phyloP scores from a whole-genome alignment of 2,797 vertebrate species.

The Tolypeutes matacus region DNA sequence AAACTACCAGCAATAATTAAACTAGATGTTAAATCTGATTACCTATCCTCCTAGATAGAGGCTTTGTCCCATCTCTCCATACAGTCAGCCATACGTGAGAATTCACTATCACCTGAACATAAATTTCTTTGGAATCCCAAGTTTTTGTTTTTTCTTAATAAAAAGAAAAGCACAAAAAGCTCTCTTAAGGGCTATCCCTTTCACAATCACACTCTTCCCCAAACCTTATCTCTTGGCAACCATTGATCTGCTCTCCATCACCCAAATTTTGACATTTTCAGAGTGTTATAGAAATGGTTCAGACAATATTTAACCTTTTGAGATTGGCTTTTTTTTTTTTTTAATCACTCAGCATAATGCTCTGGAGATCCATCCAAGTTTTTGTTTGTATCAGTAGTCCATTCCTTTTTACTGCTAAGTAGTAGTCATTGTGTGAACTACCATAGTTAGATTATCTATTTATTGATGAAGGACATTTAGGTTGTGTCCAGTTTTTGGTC shows the following conservation, averaged over 20 bases:
- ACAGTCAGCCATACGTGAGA: conserved; percentile 1
- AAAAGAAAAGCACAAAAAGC: neutral
- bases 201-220: neutral
- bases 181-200: neutral
- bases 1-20: conserved; percentile 52
- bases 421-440: neutral
- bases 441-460: neutral
- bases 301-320: neutral
- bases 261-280: neutral
- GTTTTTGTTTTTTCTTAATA: neutral
- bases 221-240: conserved; percentile 36
- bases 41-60: neutral
- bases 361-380: neutral
- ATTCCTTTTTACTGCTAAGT: conserved; percentile 14
- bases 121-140: conserved; percentile 36
- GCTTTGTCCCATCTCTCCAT: conserved; percentile 8
- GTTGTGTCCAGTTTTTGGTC: neutral
- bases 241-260: neutral
- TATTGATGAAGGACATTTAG: neutral
- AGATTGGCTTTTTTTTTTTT: conserved; percentile 25
- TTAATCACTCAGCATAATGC: neutral
- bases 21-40: conserved; percentile 33
- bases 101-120: neutral
- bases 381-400: neutral
- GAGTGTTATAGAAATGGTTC: neutral